Evolutionary conservation across 2,797 vertebrate genomes (phyloP).

Genomic region (Allobates femoralis): DNA sequence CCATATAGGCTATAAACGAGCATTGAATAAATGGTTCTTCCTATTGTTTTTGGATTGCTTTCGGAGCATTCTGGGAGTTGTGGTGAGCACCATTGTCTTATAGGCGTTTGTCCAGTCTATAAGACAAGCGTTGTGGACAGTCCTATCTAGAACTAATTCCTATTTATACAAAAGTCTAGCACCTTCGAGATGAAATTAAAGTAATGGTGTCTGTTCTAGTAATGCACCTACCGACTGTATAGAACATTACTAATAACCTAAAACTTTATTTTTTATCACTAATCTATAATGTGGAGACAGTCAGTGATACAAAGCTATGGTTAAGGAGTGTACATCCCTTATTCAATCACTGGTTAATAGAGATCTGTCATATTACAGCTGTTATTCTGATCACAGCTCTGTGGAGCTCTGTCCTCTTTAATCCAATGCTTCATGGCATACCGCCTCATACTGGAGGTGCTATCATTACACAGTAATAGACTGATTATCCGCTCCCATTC

Average conservation of each 20-base stretch:
- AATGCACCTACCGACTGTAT: no score
- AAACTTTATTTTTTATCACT: neutral
- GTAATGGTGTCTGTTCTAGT: no score
- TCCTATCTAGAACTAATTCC: no score
- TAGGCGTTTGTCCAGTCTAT: no score
- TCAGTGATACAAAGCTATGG: neutral
- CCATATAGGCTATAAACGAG: neutral
- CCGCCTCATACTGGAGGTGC: neutral
- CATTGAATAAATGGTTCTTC: neutral
- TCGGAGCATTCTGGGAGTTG: no score
- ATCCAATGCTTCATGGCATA: conserved; percentile 19
- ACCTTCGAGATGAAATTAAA: no score
- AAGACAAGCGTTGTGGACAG: no score
- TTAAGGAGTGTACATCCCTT: neutral
- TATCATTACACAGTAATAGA: conserved; percentile 2
- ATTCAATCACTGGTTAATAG: neutral
- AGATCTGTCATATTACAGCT: conserved; percentile 7
- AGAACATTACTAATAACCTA: neutral
- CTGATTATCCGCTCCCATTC: neutral
- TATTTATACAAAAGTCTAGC: no score
- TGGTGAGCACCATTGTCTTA: no score
- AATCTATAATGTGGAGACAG: neutral
- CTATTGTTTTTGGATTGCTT: no score
- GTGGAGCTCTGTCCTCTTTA: neutral
- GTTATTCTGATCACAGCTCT: conserved; percentile 5